phyloP scores from a whole-genome alignment of 2,113 vertebrate species.

The Mus musculus region DNA sequence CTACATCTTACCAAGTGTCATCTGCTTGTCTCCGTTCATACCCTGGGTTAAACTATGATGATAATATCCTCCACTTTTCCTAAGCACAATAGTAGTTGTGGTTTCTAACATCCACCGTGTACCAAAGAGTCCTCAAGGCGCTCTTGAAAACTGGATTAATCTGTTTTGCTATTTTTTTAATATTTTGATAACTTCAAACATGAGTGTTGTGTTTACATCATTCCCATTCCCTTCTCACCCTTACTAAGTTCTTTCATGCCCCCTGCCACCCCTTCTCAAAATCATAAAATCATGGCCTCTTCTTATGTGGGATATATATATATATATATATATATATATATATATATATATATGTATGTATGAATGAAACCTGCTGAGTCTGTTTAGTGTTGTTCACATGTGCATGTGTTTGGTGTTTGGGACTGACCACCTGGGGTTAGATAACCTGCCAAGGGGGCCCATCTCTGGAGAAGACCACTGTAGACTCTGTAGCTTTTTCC shows the following conservation, averaged over 20 bases:
- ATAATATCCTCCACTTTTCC: slow-evolving; percentile 32
- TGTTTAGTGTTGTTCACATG: not conserved
- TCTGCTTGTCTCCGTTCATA: slow-evolving; percentile 56
- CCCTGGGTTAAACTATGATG: slow-evolving; percentile 57
- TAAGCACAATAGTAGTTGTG: not conserved
- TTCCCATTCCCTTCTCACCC: not conserved
- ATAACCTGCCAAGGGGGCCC: not conserved
- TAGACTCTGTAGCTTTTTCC: not conserved
- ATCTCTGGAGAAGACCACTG: not conserved
- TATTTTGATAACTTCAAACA: not conserved
- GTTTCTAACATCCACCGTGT: slow-evolving; percentile 4
- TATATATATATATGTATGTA: too few relatives aligned
- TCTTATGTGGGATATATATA: not conserved
- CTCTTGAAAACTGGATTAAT: not conserved
- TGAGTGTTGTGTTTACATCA: not conserved
- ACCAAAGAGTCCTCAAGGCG: not conserved
- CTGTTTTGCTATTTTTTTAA: not conserved
- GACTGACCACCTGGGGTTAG: not conserved
- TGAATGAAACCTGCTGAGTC: not conserved
- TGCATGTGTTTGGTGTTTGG: not conserved
- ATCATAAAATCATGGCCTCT: not conserved
- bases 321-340: too few relatives aligned
- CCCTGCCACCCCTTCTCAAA: not conserved
- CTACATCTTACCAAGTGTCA: slow-evolving; percentile 62
- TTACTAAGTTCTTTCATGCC: too few relatives aligned